phyloP scores from a whole-genome alignment of 2,888 invertebrate species.

The Athalia circularis region DNA sequence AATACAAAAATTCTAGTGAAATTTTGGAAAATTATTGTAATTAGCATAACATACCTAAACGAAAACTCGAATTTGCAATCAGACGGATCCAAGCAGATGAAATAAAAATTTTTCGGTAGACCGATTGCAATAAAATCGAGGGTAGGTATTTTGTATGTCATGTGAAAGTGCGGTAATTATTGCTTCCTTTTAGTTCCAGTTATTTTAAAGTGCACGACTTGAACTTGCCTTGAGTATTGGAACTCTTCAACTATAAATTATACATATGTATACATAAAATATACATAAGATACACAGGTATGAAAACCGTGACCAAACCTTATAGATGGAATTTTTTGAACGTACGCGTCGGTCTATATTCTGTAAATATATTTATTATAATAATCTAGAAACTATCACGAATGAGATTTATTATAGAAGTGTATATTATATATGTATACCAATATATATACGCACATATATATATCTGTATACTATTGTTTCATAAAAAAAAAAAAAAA shows the following conservation, averaged over 20 bases:
- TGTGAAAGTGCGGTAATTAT: constrained; percentile 3
- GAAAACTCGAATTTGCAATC: neutral
- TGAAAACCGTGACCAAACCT: constrained; percentile 40
- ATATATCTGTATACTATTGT: constrained; percentile 54
- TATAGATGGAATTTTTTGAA: constrained; percentile 27
- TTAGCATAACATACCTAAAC: neutral
- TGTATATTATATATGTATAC: constrained; percentile 21
- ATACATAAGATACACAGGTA: neutral
- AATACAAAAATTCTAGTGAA: neutral
- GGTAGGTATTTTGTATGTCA: neutral
- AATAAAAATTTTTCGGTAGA: neutral
- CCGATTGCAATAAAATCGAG: neutral
- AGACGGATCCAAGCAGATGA: neutral
- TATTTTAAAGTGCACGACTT: constrained; percentile 21
- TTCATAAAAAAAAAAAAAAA: constrained; percentile 29
- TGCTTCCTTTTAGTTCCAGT: neutral
- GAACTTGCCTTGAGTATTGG: constrained; percentile 43
- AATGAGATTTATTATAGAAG: constrained; percentile 62
- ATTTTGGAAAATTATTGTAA: neutral
- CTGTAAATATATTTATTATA: constrained; percentile 38
- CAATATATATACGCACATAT: constrained; percentile 46
- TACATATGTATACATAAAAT: neutral
- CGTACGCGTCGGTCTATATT: constrained; percentile 25
- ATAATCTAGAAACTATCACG: constrained; percentile 52
- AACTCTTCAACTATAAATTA: neutral